Evolutionary conservation across 37 sponge, comb jelly and placozoan genomes (phyloP), one percentile per base, ranked within the genome.

Genomic region (Spongilla lacustris): DNA sequence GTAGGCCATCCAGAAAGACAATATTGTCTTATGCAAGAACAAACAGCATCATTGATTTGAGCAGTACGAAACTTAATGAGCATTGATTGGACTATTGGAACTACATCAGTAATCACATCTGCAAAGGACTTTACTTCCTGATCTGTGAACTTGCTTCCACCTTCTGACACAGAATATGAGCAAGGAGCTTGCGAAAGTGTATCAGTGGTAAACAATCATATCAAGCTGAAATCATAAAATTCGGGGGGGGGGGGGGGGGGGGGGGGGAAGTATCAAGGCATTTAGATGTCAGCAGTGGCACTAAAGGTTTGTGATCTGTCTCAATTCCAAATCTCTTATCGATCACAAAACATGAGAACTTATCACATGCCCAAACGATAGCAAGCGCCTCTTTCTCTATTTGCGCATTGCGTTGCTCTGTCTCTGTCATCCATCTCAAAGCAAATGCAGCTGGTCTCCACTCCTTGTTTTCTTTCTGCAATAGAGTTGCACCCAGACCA

Each of bases 311-410:
- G 80, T 79, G 66, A 50, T 50, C 80, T 30, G 66, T 79, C n/a
- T 79, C 68, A 34, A 75, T 75, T 29, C n/a, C n/a, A 37, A 75
- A 75, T 34, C 48, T n/a, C 30, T 50, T 49, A 28, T 67, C 79
- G 8, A 49, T 49, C 27, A 78, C 50, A 78, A 50, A 78, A 50
- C 48, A 69, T 69, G 82, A 69, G 38, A 69, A 81, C 35, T 71
- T 69, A 29, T 83, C 73, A 33, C 73, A 83, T 71, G 83, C 83
- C 73, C 83, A 83, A 22, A 28, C 67, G 34, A 83, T 28, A 21
- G 83, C 83, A 27, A 83, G 69, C 23, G n/a, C 82, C 32, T 81
- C 82, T 81, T 81, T 81, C 36, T 81, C 82, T 35, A 81, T 81
- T 68, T 81, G 69, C 23, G 46, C 48, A n/a, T 77, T 49, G 33